These are phyloP conservation scores for Drosophila yakuba DNA, from an alignment of 1,140 invertebrate genomes.

Conservation along the genomic window DNA sequence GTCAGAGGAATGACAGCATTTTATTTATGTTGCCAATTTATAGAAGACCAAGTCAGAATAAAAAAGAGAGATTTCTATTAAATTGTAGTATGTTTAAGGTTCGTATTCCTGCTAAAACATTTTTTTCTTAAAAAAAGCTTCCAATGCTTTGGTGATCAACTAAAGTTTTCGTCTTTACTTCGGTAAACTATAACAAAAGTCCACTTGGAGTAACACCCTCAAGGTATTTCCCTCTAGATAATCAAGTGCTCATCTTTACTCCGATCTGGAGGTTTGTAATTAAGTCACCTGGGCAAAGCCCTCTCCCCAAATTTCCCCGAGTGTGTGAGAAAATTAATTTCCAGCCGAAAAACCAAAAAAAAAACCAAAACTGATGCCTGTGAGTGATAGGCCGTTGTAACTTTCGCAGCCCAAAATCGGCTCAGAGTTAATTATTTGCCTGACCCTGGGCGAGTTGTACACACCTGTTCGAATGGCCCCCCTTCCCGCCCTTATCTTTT, in stretches of 20 bases:
- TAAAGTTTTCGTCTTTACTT: no score
- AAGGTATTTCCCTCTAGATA: not conserved
- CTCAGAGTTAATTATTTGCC: conserved; percentile 61
- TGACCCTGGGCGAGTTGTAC: conserved; percentile 33
- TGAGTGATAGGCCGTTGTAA: conserved; percentile 12
- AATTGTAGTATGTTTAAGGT: no score
- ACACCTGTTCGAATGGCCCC: conserved; percentile 12
- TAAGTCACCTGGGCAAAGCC: conserved; percentile 19
- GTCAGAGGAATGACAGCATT: no score
- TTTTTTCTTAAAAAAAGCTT: no score
- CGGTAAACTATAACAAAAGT: not conserved
- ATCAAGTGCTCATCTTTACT: not conserved
- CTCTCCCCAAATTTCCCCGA: not conserved
- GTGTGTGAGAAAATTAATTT: conserved; percentile 36
- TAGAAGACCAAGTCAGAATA: not conserved
- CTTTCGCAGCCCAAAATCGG: conserved; percentile 24
- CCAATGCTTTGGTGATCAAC: no score
- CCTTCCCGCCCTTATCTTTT: no score
- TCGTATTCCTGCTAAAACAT: no score
- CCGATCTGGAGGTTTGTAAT: conserved; percentile 1
- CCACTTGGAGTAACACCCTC: not conserved
- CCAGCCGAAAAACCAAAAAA: not conserved
- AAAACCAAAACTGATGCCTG: conserved; percentile 3
- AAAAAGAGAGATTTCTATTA: not conserved
- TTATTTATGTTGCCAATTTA: not conserved